Base-by-base conservation (phyloP, 2,888 invertebrate species). In the Hybos culiciformis region DNA sequence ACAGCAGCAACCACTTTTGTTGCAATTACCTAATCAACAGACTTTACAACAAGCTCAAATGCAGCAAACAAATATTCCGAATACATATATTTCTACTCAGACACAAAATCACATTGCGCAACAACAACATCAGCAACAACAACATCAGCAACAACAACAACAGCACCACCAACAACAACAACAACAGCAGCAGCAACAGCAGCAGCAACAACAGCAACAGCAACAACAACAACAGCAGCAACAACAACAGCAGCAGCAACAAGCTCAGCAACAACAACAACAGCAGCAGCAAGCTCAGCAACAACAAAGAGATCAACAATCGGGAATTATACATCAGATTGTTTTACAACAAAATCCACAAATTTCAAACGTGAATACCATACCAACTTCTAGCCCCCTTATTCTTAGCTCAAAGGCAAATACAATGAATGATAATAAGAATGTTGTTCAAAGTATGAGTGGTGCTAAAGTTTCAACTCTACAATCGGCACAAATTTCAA, bases 41-140 rank as follows among this genome's bases (percentile, higher is more conserved):
- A 38, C 48, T 4, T 56, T 54, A 15, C 52, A 53, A 6, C 49
- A 43, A 24, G 41, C 42, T 5, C 45, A 42, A 24, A 45, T 38
- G 11, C 47, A 50, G 6, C 53, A 49, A 38, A 66, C 65, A 23
- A 69, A 70, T 41, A 64, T 68, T 40, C 56, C 65, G 45, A 71
- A 70, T 51, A 71, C 71, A 46, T 65, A 70, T 44, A 70, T 70
- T 3, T 61, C 68, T 37, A 64, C 71, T 37, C 51, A 51, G 6
- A 60, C 60, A 37, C 61, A 61, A 32, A 60, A 60, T 21, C 58
- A 54, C 21, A 61, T 57, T 20, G 60, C 57, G 51, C 63, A 55
- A 31, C 56, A 56, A 14, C 58, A 54, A 14, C 52, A 50, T 43
- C 52, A 52, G n/a, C 47, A 47, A 15, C 45, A 42, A 29, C 47